Conservation (phyloP, 2,888 invertebrate species). For the Sesamia inferens region DNA sequence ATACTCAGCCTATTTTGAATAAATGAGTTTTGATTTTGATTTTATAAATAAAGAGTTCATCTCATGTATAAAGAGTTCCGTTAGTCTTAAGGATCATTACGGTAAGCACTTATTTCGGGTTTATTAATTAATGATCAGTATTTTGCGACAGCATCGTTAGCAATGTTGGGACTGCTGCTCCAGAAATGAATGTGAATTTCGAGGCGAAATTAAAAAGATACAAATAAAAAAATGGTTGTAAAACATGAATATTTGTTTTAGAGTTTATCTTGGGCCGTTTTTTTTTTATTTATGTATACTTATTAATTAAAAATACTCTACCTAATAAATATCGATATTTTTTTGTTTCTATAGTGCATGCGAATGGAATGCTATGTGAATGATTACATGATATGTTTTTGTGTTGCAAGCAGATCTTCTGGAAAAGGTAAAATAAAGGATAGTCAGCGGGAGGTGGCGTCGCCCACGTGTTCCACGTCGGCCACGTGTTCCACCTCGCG, state of each 20-base stretch:
- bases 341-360: neutral
- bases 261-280: neutral
- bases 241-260: neutral
- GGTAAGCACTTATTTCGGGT: too few relatives aligned
- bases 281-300: neutral
- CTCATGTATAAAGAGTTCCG: too few relatives aligned
- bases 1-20: too few relatives aligned
- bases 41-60: too few relatives aligned
- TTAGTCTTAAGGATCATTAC: too few relatives aligned
- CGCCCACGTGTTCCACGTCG: too few relatives aligned
- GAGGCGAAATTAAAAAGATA: neutral
- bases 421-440: slow-evolving; percentile 61
- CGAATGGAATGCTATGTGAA: neutral
- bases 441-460: neutral
- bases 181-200: neutral
- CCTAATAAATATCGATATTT: neutral
- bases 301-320: too few relatives aligned
- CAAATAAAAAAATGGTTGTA: neutral
- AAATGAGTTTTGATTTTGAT: too few relatives aligned
- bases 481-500: too few relatives aligned
- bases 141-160: too few relatives aligned
- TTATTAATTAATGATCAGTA: too few relatives aligned
- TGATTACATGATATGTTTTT: slow-evolving; percentile 33
- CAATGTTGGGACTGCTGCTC: too few relatives aligned
- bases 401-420: slow-evolving; percentile 66